Evolutionary conservation across 2,113 vertebrate genomes (phyloP), one percentile per base, ranked within the genome.

Genomic region (Rhinoptilus africanus): DNA sequence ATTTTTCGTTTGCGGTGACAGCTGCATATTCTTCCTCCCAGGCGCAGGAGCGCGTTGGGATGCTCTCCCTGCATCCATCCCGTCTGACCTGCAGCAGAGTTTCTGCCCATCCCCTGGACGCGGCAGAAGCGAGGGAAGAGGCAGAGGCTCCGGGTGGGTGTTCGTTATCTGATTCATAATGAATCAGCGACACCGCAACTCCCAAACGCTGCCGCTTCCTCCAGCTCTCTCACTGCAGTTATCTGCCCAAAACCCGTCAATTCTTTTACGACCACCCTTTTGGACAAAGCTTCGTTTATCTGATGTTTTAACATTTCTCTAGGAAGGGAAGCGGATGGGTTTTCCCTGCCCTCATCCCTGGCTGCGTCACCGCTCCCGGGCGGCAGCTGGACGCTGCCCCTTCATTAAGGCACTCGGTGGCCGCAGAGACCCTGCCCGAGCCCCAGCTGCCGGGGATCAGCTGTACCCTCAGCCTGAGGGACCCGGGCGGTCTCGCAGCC

Each of bases 251-350:
- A 30, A 39, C n/a, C n/a, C n/a, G n/a, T n/a, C n/a, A n/a, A n/a
- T n/a, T 39, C 19, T 62, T 22, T 32, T 30, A 47, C 48, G 56
- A 17, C 53, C 41, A 27, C 48, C 34, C 35, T 47, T 75, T 32
- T 4, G 47, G 45, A 2, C 19, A 5, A 11, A 50, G 10, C 22
- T 39, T 15, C 12, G 3, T 56, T 62, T 14, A 20, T 9, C 35
- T 6, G 21, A 6, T 54, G 22, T 14, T 1, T 10, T 1, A 12
- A 0, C 3, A 1, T n/a, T 84, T 47, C 30, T 16, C 26, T 0
- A 2, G 28, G 35, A 24, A 26, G 3, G 7, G 43, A 0, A 35
- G n/a, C 0, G 10, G 48, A 1, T 24, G 30, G 1, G 6, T 60
- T 89, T 19, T 22, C 59, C 10, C 67, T 32, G 48, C 53, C 35